A percentile compares a stretch with the other conserved stretches of the same genome.
These are phyloP conservation scores for Peromyscus californicus DNA, from an alignment of 2,113 vertebrate species.

Conservation along the genomic window DNA sequence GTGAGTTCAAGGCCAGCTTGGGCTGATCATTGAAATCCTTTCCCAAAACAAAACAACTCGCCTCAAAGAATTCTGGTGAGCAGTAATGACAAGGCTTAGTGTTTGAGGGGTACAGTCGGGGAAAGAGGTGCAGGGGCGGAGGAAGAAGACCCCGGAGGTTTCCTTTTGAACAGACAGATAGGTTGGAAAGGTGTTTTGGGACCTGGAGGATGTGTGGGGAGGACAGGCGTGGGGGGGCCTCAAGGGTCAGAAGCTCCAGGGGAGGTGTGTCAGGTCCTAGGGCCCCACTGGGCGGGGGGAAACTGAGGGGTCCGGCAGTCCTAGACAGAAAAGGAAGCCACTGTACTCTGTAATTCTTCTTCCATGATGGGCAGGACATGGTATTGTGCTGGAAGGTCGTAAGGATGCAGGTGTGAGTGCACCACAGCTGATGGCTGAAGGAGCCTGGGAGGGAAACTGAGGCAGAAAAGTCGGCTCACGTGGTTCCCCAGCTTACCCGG, in stretches of 20 bases:
- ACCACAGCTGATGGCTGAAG: slow-evolving; percentile 87
- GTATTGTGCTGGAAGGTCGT: slow-evolving; percentile 85
- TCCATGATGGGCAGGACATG: slow-evolving; percentile 87
- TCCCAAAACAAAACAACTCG: background rate
- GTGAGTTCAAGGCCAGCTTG: background rate
- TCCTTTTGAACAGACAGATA: background rate
- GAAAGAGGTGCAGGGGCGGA: background rate
- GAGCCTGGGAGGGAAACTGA: slow-evolving; percentile 89
- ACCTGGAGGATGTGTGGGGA: background rate
- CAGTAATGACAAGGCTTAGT: background rate
- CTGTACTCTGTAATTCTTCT: background rate
- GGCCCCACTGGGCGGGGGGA: background rate
- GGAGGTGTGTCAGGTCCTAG: background rate
- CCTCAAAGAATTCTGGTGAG: background rate
- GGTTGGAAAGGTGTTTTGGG: background rate
- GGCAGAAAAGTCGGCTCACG: slow-evolving; percentile 93
- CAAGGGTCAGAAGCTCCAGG: background rate
- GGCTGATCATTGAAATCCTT: background rate
- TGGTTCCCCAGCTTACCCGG: slow-evolving; percentile 87
- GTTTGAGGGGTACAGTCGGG: background rate
- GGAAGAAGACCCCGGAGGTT: background rate
- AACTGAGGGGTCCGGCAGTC: background rate
- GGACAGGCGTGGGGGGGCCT: background rate
- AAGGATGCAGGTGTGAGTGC: slow-evolving; percentile 91
- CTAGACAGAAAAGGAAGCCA: background rate